Evolutionary conservation across 2,888 invertebrate species (phyloP).

Genomic region (Nomada hirtipes): DNA sequence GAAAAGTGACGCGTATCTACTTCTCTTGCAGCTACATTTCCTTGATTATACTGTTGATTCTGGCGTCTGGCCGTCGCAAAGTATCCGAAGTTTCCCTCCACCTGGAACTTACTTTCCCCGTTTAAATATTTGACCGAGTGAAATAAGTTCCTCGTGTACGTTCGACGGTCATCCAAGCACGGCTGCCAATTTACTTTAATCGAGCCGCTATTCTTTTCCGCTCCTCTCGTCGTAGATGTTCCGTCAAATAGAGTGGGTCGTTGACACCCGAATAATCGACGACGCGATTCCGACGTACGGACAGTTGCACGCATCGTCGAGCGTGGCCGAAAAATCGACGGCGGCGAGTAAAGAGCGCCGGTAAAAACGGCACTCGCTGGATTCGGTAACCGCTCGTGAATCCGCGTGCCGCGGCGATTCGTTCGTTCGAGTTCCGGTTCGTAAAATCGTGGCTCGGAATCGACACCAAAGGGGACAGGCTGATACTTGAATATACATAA

Average conservation of each 20-base stretch:
- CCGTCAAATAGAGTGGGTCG: neutral
- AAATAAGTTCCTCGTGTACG: conserved; percentile 52
- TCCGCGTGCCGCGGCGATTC: conserved; percentile 50
- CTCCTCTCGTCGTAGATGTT: neutral
- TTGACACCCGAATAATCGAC: conserved; percentile 11
- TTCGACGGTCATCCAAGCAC: conserved; percentile 37
- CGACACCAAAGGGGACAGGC: conserved; percentile 40
- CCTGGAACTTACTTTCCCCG: conserved; percentile 47
- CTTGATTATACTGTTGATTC: conserved; percentile 54
- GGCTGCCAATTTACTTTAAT: conserved; percentile 25
- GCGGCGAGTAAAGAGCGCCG: neutral
- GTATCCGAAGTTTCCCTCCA: conserved; percentile 53
- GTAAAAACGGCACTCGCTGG: conserved; percentile 14
- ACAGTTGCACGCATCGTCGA: conserved; percentile 15
- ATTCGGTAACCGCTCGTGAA: conserved; percentile 35
- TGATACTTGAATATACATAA: conserved; percentile 75
- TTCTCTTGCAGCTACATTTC: conserved; percentile 42
- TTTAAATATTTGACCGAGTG: conserved; percentile 63
- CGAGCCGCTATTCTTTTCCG: neutral
- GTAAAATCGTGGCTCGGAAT: conserved; percentile 66
- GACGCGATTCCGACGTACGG: neutral
- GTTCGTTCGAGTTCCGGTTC: conserved; percentile 74
- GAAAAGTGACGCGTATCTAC: conserved; percentile 45
- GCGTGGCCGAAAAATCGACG: conserved; percentile 20
- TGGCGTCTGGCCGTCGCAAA: conserved; percentile 55